These are phyloP conservation scores for Girardia tigrina DNA, from an alignment of 2,888 invertebrate genomes.

Conservation along the genomic window DNA sequence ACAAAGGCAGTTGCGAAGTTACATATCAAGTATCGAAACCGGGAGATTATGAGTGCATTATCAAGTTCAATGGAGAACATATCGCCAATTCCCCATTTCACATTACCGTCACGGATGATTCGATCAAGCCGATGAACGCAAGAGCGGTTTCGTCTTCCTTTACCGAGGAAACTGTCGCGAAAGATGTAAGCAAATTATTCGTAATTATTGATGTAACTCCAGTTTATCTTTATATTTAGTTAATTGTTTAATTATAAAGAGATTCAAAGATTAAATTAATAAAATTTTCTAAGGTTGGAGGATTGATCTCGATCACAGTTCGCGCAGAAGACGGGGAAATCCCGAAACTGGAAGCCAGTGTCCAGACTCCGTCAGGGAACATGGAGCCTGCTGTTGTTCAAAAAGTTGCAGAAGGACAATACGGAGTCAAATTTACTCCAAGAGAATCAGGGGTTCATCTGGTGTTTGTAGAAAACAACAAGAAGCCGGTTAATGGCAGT, in stretches of 20 bases:
- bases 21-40: slow-evolving; percentile 18
- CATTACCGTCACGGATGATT: not conserved
- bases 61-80: slow-evolving; percentile 24
- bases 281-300: not conserved
- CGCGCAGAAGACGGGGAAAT: slow-evolving; percentile 9
- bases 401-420: not conserved
- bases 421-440: not conserved
- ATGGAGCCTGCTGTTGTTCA: not conserved
- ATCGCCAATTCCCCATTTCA: slow-evolving; percentile 9
- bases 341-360: slow-evolving; percentile 15
- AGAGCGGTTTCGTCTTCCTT: not conserved
- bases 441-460: not conserved
- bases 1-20: slow-evolving; percentile 4
- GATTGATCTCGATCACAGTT: not conserved
- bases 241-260: no score
- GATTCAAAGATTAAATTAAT: no score
- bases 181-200: no score
- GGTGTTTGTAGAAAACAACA: not conserved
- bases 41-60: not conserved
- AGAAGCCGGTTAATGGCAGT: not conserved
- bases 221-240: no score
- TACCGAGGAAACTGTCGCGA: not conserved
- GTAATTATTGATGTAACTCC: no score
- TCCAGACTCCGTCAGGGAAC: not conserved
- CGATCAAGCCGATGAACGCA: not conserved